These are phyloP conservation scores for Leptopilina clavipes DNA, from an alignment of 1,140 invertebrate genomes.

Conservation along the genomic window DNA sequence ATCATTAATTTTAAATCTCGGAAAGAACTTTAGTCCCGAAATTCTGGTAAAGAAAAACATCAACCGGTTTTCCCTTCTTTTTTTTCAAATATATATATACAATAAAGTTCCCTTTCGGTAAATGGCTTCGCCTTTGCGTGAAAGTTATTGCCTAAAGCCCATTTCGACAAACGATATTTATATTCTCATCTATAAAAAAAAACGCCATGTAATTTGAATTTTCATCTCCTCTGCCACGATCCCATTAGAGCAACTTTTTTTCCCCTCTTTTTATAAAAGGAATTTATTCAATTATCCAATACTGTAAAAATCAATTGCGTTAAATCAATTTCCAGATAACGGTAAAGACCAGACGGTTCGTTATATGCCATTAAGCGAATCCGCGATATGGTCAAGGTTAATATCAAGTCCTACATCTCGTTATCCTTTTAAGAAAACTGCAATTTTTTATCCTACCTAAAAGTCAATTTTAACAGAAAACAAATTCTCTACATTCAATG, in stretches of 20 bases:
- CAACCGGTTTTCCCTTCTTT: slow-evolving; percentile 52
- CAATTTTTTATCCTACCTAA: neutral
- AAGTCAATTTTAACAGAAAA: neutral
- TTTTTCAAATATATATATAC: neutral
- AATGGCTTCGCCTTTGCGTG: slow-evolving; percentile 46
- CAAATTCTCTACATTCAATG: neutral
- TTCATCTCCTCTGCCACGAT: neutral
- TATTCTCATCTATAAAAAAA: neutral
- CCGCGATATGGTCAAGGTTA: slow-evolving; percentile 4
- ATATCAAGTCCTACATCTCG: neutral
- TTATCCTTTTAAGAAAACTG: neutral
- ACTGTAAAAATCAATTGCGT: neutral
- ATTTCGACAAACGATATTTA: neutral
- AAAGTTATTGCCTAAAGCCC: slow-evolving; percentile 15
- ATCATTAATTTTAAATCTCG: neutral
- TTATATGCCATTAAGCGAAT: neutral
- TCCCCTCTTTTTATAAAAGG: neutral
- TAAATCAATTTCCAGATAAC: slow-evolving; percentile 2
- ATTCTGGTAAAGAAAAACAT: slow-evolving; percentile 42
- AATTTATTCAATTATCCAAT: neutral
- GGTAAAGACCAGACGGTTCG: neutral
- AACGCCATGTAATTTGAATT: neutral
- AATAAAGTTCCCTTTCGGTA: slow-evolving; percentile 58
- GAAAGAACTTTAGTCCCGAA: neutral
- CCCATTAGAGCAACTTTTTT: neutral